phyloP scores from a whole-genome alignment of 2,113 vertebrate genomes.

The Sapayoa aenigma region DNA sequence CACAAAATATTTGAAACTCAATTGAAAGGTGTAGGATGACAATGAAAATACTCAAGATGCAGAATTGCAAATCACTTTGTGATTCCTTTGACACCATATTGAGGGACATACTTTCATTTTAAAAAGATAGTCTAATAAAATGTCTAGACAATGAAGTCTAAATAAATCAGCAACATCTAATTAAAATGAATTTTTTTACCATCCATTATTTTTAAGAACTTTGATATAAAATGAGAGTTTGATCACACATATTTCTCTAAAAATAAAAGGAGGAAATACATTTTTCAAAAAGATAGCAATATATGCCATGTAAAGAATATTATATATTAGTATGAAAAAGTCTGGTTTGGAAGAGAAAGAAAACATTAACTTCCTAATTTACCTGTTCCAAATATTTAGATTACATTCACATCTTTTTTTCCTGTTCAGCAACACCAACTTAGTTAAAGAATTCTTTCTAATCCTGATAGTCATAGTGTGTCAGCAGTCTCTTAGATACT shows the following conservation, averaged over 20 bases:
- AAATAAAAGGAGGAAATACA: neutral
- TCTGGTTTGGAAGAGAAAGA: neutral
- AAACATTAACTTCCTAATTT: neutral
- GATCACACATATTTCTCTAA: neutral
- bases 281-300: neutral
- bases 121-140: neutral
- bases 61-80: neutral
- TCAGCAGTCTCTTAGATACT: neutral
- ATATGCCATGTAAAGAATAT: neutral
- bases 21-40: neutral
- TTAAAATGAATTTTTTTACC: neutral
- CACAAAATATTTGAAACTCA: slow-evolving; percentile 1
- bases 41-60: neutral
- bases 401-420: neutral
- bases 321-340: neutral
- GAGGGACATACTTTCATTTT: neutral
- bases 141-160: neutral
- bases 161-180: neutral
- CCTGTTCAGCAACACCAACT: neutral
- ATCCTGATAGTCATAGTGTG: neutral
- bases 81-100: neutral
- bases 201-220: neutral
- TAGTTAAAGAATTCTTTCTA: neutral
- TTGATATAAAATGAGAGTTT: neutral
- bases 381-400: neutral